Base-by-base conservation (phyloP, 2,888 invertebrate species). In the Carcina quercana region DNA sequence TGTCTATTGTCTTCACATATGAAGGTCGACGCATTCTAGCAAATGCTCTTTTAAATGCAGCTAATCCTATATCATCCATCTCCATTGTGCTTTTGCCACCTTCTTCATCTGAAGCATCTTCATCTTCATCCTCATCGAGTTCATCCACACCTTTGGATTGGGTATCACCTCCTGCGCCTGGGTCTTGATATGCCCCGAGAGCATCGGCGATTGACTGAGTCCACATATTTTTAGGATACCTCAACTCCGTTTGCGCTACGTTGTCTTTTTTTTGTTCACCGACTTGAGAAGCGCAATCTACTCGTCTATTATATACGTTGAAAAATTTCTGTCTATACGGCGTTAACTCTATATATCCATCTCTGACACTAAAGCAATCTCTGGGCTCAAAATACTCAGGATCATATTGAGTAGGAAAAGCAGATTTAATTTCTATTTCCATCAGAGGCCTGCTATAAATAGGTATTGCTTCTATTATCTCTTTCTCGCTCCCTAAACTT, bases 181-280 rank as follows among this genome's bases (percentile, higher is more conserved):
- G 36, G 38, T 65, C 57, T 25, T 55, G 65, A 15, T 48, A 42
- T 3, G 40, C 34, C 5, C 71, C 74, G 26, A 78, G 46, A 15
- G 70, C 59, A 39, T 79, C 78, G 13, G 74, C 71, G 42, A 79
- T 69, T 1, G 84, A 91, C 53, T 93, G 92, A 0, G 89, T 88
- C 87, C 89, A 89, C 36, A 86, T 83, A 60, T 92, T 92, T 37
- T 86, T 76, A 1, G 90, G 91, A 58, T 90, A 91, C 21, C 86
- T 86, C 8, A 88, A 86, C 30, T 75, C 79, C 0, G 93, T 93
- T 75, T 93, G 93, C 17, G 88, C 89, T 38, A 82, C 79, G 37
- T 71, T 75, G 10, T 76, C 53, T 1, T 62, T 37, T 27, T 57
- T 69, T 1, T 60, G 35, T 1, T 89, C 86, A 8, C 87, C 83